phyloP scores from a whole-genome alignment of 2,797 vertebrate genomes.

The Hypotaenidia philippensis region DNA sequence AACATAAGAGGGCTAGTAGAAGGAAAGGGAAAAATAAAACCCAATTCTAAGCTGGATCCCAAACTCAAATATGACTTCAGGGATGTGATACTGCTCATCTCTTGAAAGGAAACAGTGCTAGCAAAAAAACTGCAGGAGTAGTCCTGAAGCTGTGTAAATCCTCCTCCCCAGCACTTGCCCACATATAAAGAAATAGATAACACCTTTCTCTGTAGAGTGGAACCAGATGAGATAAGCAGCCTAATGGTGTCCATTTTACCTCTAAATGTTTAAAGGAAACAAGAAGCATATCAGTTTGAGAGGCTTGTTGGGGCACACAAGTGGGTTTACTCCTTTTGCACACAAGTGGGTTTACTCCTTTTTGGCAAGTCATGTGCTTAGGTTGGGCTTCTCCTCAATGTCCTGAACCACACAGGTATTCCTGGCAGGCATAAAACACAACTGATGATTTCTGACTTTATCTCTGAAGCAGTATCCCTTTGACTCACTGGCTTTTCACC shows the following conservation, averaged over 20 bases:
- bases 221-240: background rate
- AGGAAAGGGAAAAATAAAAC: background rate
- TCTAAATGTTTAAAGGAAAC: background rate
- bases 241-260: background rate
- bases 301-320: background rate
- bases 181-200: background rate
- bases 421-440: background rate
- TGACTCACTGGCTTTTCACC: background rate
- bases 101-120: background rate
- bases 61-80: fast-evolving
- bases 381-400: background rate
- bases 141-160: background rate
- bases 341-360: fast-evolving
- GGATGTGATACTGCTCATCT: background rate
- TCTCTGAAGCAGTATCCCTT: background rate
- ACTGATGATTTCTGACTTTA: background rate
- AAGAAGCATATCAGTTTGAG: background rate
- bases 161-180: background rate
- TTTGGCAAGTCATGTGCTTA: background rate
- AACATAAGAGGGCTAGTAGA: background rate
- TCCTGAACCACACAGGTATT: background rate
- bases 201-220: background rate
- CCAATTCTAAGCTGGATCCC: background rate
- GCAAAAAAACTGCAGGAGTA: background rate
- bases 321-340: background rate